phyloP scores from a whole-genome alignment of 2,113 vertebrate genomes.

The Cichladusa arquata region DNA sequence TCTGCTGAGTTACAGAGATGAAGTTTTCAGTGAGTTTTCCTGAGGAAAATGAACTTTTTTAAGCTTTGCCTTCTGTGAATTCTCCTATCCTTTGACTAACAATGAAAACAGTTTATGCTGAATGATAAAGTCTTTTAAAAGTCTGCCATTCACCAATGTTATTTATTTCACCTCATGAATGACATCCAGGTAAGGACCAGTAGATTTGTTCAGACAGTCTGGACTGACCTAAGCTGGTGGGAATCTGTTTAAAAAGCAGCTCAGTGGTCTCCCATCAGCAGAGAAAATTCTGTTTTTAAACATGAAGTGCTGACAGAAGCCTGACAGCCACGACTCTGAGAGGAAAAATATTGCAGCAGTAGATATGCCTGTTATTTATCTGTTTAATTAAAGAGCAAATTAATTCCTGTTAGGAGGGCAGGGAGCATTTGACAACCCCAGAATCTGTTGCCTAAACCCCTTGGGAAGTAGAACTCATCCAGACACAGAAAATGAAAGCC shows the following conservation, averaged over 20 bases:
- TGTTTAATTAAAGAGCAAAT: constrained; percentile 46
- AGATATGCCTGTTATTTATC: background rate
- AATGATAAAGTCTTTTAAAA: background rate
- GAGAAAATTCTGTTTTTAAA: background rate
- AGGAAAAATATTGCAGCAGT: background rate
- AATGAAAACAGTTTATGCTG: background rate
- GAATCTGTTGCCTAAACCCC: background rate
- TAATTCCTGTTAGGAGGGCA: constrained; percentile 3
- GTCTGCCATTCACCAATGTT: background rate
- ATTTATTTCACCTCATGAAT: background rate
- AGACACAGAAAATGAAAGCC: background rate
- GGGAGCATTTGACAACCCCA: background rate
- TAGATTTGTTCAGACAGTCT: background rate
- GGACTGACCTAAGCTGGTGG: background rate
- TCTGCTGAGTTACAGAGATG: background rate
- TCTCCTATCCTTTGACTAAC: background rate
- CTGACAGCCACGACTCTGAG: background rate
- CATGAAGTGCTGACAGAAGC: background rate
- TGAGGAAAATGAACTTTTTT: background rate
- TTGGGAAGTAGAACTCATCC: background rate
- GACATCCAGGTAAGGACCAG: background rate
- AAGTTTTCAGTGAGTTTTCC: background rate
- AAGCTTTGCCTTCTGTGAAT: background rate
- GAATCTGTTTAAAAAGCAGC: background rate
- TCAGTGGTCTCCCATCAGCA: background rate